Conservation (phyloP, 2,888 invertebrate genomes). For the Acronicta alni region DNA sequence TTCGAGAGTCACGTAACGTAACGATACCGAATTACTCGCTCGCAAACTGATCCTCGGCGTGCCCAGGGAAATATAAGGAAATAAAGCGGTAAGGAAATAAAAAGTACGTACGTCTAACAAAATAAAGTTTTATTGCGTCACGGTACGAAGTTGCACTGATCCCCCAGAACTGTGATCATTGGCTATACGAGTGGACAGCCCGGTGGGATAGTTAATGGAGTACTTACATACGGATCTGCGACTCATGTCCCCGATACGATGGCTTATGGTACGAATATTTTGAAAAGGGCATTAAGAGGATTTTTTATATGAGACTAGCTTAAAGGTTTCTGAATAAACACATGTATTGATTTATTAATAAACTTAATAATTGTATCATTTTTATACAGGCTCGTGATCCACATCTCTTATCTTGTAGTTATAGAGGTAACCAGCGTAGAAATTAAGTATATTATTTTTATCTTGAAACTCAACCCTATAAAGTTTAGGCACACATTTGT, state of each 20-base stretch:
- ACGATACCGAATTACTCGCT: conserved; percentile 81
- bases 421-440: too few species aligned
- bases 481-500: too few species aligned
- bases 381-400: too few species aligned
- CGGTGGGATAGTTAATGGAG: conserved; percentile 40
- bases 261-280: conserved; percentile 49
- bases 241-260: conserved; percentile 37
- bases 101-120: conserved; percentile 64
- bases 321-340: conserved; percentile 10
- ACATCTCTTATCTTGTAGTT: too few species aligned
- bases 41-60: conserved; percentile 81
- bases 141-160: conserved; percentile 40
- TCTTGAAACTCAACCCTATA: too few species aligned
- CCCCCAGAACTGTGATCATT: conserved; percentile 46
- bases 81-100: conserved; percentile 67
- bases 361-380: neutral
- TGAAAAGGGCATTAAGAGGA: conserved; percentile 36
- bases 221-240: conserved; percentile 44
- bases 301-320: conserved; percentile 30
- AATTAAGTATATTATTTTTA: too few species aligned
- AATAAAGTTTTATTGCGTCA: conserved; percentile 71
- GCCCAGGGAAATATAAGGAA: conserved; percentile 80
- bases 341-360: neutral
- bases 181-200: conserved; percentile 36
- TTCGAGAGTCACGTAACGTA: conserved; percentile 82